Evolutionary conservation across 2,888 invertebrate species (phyloP).

Genomic region (Lymantria monacha): DNA sequence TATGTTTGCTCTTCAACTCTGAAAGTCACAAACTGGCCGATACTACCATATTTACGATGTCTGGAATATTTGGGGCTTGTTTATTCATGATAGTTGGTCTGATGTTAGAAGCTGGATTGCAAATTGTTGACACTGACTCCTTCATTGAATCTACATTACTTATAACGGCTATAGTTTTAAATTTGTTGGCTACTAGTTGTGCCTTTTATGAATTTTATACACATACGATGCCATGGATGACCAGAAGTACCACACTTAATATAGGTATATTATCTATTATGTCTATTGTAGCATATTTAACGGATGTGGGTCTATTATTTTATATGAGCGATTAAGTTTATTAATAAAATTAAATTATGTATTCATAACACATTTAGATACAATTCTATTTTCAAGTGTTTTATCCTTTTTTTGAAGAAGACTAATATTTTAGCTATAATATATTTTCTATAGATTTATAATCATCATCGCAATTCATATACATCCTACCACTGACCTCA

Average conservation of each 20-base stretch:
- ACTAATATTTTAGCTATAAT: too few species aligned
- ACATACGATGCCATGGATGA: not conserved
- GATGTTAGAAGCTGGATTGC: slow-evolving; percentile 49
- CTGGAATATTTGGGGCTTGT: slow-evolving; percentile 52
- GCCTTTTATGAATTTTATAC: slow-evolving; percentile 40
- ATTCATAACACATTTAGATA: too few species aligned
- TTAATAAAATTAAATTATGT: not conserved
- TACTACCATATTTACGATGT: slow-evolving; percentile 42
- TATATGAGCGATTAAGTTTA: not conserved
- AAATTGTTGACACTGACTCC: slow-evolving; percentile 27
- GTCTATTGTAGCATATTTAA: slow-evolving; percentile 31
- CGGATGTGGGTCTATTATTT: slow-evolving; percentile 36
- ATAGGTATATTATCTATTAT: slow-evolving; percentile 43
- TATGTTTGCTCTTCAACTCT: slow-evolving; percentile 46
- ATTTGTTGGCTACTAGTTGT: slow-evolving; percentile 32
- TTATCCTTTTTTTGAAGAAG: too few species aligned
- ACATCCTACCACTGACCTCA: too few species aligned
- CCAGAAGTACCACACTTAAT: slow-evolving; percentile 10
- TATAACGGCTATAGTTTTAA: slow-evolving; percentile 34
- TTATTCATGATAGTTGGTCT: slow-evolving; percentile 47
- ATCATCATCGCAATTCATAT: too few species aligned
- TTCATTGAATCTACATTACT: slow-evolving; percentile 41
- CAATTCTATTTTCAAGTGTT: too few species aligned
- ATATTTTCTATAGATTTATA: too few species aligned
- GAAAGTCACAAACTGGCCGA: slow-evolving; percentile 38